Percentiles rank a stretch among this genome's conserved stretches.
Conservation (phyloP, 2,113 vertebrate genomes). For the Plecturocebus donacophilus region DNA sequence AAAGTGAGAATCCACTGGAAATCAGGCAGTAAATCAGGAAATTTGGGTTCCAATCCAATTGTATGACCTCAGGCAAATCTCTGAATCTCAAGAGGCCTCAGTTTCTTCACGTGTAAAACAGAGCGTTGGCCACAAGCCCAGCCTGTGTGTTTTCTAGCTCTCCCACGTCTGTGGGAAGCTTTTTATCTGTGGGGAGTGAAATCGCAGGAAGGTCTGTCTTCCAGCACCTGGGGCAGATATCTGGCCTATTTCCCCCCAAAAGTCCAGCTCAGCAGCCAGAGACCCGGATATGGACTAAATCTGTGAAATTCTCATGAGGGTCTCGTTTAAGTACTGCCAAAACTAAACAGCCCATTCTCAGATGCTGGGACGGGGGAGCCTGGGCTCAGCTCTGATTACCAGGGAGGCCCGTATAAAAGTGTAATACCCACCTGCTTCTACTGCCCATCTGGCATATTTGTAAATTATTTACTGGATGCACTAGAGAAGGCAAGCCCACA, state of each 20-base stretch:
- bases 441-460: not conserved
- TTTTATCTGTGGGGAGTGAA: constrained; percentile 44
- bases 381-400: constrained; percentile 48
- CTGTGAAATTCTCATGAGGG: constrained; percentile 57
- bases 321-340: constrained; percentile 54
- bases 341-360: constrained; percentile 45
- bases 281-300: constrained; percentile 60
- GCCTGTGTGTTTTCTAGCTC: not conserved
- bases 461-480: constrained; percentile 22
- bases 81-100: constrained; percentile 21
- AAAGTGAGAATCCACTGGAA: constrained; percentile 39
- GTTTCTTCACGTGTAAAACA: constrained; percentile 17
- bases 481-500: not conserved
- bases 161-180: constrained; percentile 56
- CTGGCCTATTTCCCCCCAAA: constrained; percentile 30
- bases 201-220: constrained; percentile 35
- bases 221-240: constrained; percentile 65
- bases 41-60: constrained; percentile 21
- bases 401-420: constrained; percentile 49
- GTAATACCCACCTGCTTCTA: constrained; percentile 53
- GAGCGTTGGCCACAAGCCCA: not conserved
- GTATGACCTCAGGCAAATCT: constrained; percentile 21
- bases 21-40: constrained; percentile 46
- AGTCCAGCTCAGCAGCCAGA: constrained; percentile 46
- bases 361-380: constrained; percentile 40